These are phyloP conservation scores for Pteruthius melanotis DNA, from an alignment of 2,113 vertebrate genomes.

Conservation along the genomic window DNA sequence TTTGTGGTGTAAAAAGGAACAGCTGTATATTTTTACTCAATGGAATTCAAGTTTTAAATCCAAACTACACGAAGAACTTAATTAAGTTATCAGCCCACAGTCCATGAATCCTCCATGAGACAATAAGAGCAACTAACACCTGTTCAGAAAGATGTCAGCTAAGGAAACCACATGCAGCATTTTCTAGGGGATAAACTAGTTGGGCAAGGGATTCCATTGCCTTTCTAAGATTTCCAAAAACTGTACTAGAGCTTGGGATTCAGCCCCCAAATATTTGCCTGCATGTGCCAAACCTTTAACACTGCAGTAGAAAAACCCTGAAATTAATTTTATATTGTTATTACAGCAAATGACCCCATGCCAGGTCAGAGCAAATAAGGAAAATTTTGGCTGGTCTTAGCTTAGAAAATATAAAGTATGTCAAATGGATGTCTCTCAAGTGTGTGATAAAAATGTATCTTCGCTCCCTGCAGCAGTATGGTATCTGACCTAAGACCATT, in stretches of 20 bases:
- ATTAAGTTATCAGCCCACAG: not conserved
- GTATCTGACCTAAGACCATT: constrained; percentile 69
- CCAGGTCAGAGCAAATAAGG: constrained; percentile 64
- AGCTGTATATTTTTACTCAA: not conserved
- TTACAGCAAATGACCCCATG: constrained; percentile 53
- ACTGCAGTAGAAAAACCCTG: not conserved
- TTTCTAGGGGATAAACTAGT: not conserved
- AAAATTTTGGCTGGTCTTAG: constrained; percentile 58
- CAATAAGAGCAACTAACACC: not conserved
- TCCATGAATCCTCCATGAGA: not conserved
- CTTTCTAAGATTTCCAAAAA: not conserved
- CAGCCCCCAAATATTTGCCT: not conserved
- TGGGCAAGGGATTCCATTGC: not conserved
- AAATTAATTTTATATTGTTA: constrained; percentile 44
- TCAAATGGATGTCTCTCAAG: constrained; percentile 63
- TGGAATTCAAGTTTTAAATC: not conserved
- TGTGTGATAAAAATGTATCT: constrained; percentile 69
- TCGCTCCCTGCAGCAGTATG: constrained; percentile 51
- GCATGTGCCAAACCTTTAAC: not conserved
- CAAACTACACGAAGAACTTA: not conserved
- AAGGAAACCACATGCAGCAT: not conserved
- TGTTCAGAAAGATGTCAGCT: not conserved
- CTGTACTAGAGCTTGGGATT: not conserved
- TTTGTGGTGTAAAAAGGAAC: not conserved
- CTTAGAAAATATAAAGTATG: constrained; percentile 62